phyloP scores from a whole-genome alignment of 1,140 invertebrate species.

The Anthonomus grandis region DNA sequence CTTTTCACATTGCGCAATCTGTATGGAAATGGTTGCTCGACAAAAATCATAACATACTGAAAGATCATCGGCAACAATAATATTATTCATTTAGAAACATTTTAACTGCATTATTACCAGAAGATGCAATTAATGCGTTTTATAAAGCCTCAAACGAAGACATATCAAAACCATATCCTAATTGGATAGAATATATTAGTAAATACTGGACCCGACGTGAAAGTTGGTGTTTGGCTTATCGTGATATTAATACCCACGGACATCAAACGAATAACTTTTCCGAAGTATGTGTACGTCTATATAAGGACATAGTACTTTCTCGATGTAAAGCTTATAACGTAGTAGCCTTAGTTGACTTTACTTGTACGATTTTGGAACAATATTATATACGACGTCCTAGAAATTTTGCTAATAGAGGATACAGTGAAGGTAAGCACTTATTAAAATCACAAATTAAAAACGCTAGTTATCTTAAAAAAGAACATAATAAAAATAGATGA shows the following conservation, averaged over 20 bases:
- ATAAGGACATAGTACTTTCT: neutral
- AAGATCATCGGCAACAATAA: neutral
- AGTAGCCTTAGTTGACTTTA: constrained; percentile 1
- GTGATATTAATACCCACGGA: neutral
- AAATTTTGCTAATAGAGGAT: too few species aligned
- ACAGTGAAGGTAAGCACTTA: neutral
- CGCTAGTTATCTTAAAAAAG: neutral
- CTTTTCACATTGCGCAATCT: neutral
- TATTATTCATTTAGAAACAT: neutral
- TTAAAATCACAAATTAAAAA: neutral
- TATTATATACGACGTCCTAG: constrained; percentile 1
- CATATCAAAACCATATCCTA: neutral
- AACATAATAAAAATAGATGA: neutral
- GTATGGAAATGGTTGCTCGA: neutral
- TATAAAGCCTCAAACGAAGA: neutral
- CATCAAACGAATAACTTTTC: neutral
- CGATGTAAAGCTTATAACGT: constrained; percentile 3
- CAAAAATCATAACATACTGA: neutral
- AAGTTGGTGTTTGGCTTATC: neutral
- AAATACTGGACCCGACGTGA: neutral
- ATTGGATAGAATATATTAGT: neutral
- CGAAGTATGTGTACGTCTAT: neutral
- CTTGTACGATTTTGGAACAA: neutral
- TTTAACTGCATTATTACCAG: too few species aligned
- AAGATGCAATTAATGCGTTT: too few species aligned